Percentiles rank a stretch among this genome's conserved stretches.
Evolutionary conservation across 2,113 vertebrate species (phyloP).

Genomic region (Cheilinus undulatus): DNA sequence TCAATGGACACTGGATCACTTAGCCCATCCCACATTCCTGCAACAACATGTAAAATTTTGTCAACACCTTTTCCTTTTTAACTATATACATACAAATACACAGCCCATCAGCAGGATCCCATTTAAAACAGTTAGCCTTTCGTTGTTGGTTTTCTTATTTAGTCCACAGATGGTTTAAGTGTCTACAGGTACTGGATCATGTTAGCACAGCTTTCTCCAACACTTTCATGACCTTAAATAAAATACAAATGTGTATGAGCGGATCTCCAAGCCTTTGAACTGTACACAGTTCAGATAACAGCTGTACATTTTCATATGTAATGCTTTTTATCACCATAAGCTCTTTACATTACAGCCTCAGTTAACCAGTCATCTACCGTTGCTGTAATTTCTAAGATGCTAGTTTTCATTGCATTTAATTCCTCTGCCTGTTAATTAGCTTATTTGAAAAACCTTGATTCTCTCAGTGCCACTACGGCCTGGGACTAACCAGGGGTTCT

Average conservation of each 20-base stretch:
- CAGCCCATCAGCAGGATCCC: conserved; percentile 1
- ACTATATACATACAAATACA: conserved; percentile 43
- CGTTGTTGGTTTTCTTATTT: background rate
- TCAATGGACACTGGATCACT: conserved; percentile 48
- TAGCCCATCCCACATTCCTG: conserved; percentile 37
- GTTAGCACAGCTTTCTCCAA: background rate
- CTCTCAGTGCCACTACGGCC: background rate
- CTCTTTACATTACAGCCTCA: background rate
- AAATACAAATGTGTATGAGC: background rate
- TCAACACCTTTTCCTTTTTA: conserved; percentile 28
- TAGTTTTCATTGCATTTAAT: too few species aligned
- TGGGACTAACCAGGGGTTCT: background rate
- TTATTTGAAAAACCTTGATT: background rate
- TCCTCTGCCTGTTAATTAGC: background rate
- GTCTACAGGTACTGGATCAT: too few species aligned
- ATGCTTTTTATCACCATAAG: background rate
- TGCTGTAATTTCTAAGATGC: too few species aligned
- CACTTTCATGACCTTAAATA: conserved; percentile 1
- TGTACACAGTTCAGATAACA: background rate
- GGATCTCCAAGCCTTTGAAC: background rate
- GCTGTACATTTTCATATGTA: background rate
- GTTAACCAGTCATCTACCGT: too few species aligned
- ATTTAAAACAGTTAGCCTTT: conserved; percentile 15
- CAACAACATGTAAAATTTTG: conserved; percentile 37
- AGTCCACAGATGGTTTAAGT: background rate